A percentile compares a stretch with the other conserved stretches of the same genome.
Conservation (phyloP, 2,797 vertebrate species). For the Molossus molossus region DNA sequence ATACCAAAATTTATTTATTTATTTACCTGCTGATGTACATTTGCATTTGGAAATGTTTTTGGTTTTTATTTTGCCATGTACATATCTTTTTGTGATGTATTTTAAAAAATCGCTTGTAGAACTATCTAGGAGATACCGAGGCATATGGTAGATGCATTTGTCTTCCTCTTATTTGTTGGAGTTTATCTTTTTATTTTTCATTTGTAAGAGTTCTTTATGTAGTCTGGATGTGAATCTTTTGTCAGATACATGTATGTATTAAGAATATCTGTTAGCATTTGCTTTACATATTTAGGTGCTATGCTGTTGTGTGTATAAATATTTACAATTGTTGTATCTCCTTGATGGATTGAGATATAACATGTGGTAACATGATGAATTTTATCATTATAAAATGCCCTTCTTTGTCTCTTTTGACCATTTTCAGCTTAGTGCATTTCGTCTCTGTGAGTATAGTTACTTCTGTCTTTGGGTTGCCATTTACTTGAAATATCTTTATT, state of each 20-base stretch:
- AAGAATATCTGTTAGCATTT: background rate
- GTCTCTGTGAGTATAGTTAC: background rate
- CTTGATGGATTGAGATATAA: background rate
- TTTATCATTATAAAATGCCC: background rate
- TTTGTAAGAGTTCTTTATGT: background rate
- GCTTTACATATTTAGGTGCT: background rate
- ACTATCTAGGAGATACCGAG: background rate
- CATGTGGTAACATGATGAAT: too few relatives aligned
- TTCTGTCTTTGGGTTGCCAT: background rate
- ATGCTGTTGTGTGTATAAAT: background rate
- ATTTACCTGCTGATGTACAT: background rate
- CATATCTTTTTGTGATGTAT: background rate
- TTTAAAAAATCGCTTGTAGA: background rate
- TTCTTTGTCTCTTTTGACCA: background rate
- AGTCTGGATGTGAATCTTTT: background rate
- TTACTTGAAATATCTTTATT: background rate
- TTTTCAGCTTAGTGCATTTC: background rate
- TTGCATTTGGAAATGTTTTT: background rate
- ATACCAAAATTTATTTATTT: background rate
- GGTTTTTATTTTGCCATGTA: background rate
- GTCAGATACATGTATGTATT: background rate
- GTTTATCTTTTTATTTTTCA: background rate
- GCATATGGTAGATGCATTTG: background rate
- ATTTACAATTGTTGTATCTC: background rate
- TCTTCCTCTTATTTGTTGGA: background rate